A percentile compares a stretch with the other conserved stretches of the same genome.
Evolutionary conservation across 1,140 invertebrate genomes (phyloP).

Genomic region (Cotesia chilonis): DNA sequence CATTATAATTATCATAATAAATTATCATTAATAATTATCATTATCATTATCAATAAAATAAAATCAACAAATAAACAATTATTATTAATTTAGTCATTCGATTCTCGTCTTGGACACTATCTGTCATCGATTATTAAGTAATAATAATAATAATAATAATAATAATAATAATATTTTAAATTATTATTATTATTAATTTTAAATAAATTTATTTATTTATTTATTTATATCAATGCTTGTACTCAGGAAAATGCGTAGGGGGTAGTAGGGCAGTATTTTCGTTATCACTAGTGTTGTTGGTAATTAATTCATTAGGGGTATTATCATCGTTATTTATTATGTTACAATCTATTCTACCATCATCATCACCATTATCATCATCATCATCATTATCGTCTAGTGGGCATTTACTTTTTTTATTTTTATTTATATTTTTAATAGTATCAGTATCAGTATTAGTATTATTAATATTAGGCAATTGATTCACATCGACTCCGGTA

Average conservation of each 20-base stretch:
- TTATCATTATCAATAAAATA: too few relatives aligned
- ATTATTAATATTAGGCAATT: slow-evolving; percentile 60
- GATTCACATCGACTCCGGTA: slow-evolving; percentile 59
- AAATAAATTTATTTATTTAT: background rate
- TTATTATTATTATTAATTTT: slow-evolving; percentile 24
- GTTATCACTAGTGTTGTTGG: slow-evolving; percentile 63
- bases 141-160: too few relatives aligned
- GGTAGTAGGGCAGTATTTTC: slow-evolving; percentile 64
- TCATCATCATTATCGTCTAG: slow-evolving; percentile 63
- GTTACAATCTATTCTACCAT: slow-evolving; percentile 64
- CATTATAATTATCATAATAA: slow-evolving; percentile 9
- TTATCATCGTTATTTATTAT: slow-evolving; percentile 55
- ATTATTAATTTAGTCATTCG: slow-evolving; percentile 22
- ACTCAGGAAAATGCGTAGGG: slow-evolving; percentile 65
- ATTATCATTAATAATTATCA: too few relatives aligned
- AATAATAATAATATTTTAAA: slow-evolving; percentile 23
- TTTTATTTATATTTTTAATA: too few relatives aligned
- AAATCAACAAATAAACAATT: background rate
- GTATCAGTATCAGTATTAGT: too few relatives aligned
- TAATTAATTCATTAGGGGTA: slow-evolving; percentile 60
- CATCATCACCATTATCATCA: slow-evolving; percentile 58
- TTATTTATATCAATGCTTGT: slow-evolving; percentile 64
- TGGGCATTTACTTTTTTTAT: slow-evolving; percentile 46
- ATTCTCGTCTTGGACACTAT: slow-evolving; percentile 54
- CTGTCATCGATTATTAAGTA: slow-evolving; percentile 59